Percentiles rank a stretch among this genome's conserved stretches.
Conservation (phyloP, 2,797 vertebrate species). For the Vultur gryphus region DNA sequence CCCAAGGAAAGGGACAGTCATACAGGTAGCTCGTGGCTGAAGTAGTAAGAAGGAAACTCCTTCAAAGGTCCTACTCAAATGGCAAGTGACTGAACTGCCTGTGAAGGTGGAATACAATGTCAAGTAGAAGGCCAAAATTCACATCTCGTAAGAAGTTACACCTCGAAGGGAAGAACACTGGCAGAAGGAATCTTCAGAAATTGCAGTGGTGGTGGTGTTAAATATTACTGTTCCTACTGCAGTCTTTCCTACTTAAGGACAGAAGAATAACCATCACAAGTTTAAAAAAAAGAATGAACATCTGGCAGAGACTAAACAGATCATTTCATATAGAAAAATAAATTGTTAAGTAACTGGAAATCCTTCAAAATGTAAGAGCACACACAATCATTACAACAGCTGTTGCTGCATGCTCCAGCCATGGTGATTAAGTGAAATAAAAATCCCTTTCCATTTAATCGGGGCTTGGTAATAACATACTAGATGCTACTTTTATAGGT, state of each 20-base stretch:
- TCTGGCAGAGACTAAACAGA: constrained; percentile 1
- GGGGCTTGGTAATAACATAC: neutral
- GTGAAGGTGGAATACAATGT: rapidly evolving
- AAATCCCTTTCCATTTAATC: neutral
- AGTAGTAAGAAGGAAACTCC: neutral
- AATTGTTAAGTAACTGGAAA: constrained; percentile 4
- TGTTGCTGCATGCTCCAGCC: neutral
- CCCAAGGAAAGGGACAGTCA: neutral
- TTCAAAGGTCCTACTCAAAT: neutral
- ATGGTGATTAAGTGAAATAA: neutral
- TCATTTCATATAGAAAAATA: neutral
- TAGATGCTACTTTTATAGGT: neutral
- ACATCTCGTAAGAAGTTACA: neutral
- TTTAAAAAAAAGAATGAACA: neutral
- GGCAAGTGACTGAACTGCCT: neutral
- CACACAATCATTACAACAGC: neutral
- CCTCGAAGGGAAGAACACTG: neutral
- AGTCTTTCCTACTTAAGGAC: neutral
- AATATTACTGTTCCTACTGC: neutral
- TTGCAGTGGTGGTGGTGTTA: neutral
- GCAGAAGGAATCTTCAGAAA: neutral
- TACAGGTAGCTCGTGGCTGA: neutral
- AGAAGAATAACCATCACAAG: neutral
- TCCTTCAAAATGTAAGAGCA: neutral
- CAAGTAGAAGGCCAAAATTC: neutral